A percentile compares a stretch with the other conserved stretches of the same genome.
Conservation (phyloP, 2,888 invertebrate species). For the Epinotia ramella region DNA sequence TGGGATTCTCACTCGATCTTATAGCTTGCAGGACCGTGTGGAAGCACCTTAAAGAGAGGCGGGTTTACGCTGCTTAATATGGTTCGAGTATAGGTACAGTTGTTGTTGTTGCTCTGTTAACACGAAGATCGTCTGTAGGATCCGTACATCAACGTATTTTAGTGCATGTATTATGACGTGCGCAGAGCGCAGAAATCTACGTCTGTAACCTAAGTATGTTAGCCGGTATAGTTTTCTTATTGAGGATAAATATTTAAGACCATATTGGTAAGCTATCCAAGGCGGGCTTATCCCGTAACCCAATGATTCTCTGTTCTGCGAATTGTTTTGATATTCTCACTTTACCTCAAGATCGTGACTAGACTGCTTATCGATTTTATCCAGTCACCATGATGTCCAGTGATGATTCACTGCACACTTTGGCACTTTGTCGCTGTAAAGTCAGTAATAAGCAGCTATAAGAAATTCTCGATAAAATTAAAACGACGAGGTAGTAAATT, state of each 20-base stretch:
- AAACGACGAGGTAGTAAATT: neutral
- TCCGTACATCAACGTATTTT: no score
- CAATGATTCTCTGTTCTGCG: slow-evolving; percentile 1
- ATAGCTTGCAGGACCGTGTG: no score
- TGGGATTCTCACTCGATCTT: no score
- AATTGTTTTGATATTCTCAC: slow-evolving; percentile 17
- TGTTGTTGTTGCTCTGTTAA: neutral
- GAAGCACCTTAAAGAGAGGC: no score
- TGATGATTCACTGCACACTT: neutral
- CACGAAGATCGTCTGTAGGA: no score
- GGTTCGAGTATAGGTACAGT: neutral
- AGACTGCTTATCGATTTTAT: slow-evolving; percentile 18
- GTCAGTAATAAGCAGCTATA: neutral
- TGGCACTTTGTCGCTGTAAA: slow-evolving; percentile 4
- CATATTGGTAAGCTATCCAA: no score
- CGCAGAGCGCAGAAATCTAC: neutral
- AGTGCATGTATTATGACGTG: neutral
- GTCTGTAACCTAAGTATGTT: neutral
- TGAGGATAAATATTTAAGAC: no score
- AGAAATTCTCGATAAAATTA: neutral
- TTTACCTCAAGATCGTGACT: slow-evolving; percentile 18
- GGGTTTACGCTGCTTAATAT: neutral
- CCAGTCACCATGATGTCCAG: neutral
- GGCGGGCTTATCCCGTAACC: neutral
- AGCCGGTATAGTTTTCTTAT: neutral